Conservation (phyloP, 2,113 vertebrate species). For the Muscicapa adusta region DNA sequence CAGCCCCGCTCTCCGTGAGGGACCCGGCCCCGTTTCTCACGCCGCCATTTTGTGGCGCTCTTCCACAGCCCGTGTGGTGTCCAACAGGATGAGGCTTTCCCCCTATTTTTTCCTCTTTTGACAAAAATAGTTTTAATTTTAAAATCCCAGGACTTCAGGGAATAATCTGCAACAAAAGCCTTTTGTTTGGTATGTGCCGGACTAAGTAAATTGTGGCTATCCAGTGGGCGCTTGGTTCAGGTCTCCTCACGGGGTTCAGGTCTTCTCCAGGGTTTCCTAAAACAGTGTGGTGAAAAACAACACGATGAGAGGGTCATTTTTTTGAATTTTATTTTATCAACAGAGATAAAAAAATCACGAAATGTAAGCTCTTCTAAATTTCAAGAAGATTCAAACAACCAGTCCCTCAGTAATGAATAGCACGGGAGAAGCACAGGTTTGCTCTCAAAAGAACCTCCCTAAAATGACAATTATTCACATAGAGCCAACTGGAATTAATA, state of each 20-base stretch:
- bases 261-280: background rate
- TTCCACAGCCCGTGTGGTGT: accelerated
- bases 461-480: background rate
- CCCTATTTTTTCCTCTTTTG: accelerated
- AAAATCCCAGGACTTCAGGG: background rate
- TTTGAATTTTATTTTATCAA: background rate
- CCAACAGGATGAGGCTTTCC: accelerated
- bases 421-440: background rate
- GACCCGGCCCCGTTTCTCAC: accelerated
- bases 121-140: background rate
- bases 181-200: background rate
- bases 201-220: background rate
- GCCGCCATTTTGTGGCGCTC: constrained; percentile 2
- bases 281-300: background rate
- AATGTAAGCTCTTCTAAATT: background rate
- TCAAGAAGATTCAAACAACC: background rate
- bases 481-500: background rate
- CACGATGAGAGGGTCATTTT: background rate
- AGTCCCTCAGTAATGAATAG: background rate
- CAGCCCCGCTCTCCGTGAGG: accelerated
- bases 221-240: background rate
- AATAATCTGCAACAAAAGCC: background rate
- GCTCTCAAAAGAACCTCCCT: background rate
- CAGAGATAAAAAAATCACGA: background rate
- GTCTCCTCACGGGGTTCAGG: background rate